Base-by-base conservation (phyloP, 2,888 invertebrate genomes). In the Coleophora deauratella region DNA sequence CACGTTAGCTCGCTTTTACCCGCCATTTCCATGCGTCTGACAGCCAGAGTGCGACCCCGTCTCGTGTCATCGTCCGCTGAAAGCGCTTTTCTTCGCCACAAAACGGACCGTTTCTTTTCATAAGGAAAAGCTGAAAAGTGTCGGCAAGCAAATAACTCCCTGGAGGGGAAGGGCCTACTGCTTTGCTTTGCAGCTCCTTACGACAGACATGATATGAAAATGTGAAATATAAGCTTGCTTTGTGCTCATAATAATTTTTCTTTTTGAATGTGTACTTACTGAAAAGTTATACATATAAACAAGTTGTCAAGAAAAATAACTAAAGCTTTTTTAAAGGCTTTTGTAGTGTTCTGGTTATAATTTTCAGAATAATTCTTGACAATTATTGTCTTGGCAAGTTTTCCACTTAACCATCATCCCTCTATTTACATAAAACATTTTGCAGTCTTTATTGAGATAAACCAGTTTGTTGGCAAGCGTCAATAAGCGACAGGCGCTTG, bases 61-160 rank as follows among this genome's bases (percentile, higher is more conserved):
- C 80, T 74, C 82, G 77, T 84, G 85, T 85, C 84, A 84, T 84
- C 85, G 85, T 82, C 81, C 84, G 77, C 72, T 85, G 84, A 85
- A 85, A 85, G 84, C 73, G 76, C 79, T 73, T 85, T 84, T 82
- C 81, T 82, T 79, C 69, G 66, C 79, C 80, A 77, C 81, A 82
- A 85, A 85, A 82, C 80, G 80, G 78, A 73, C 78, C 74, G 78
- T 82, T 84, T 81, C 85, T 84, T 84, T 84, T 84, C 84, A 85
- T 80, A 81, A 81, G 79, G 75, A 81, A 81, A 81, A 79, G 75
- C 78, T 84, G 80, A 81, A 84, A 84, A 84, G 82, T 84, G 85
- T 84, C 84, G 84, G 68, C 85, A 74, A 76, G 81, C 85, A 82
- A 81, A 84, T 82, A 81, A 78, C 78, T 85, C 84, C 84, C 85